Percentiles rank a stretch among this genome's conserved stretches.
Conservation (phyloP, 2,797 vertebrate genomes). For the Sebastes kiyomatsui region DNA sequence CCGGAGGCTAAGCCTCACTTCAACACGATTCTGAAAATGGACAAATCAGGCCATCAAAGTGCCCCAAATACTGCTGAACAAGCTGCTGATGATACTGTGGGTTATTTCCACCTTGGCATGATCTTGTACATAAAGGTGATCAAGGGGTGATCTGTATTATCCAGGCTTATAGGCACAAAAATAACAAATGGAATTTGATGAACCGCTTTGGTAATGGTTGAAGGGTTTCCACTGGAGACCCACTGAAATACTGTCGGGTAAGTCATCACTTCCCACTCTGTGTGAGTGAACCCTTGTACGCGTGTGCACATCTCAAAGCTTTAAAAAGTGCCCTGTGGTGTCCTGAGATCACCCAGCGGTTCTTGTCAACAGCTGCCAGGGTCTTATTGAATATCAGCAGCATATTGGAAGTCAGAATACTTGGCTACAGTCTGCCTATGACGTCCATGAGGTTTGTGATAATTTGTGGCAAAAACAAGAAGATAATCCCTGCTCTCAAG, state of each 20-base stretch:
- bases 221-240: not conserved
- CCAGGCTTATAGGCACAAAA: not conserved
- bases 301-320: not conserved
- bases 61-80: constrained; percentile 16
- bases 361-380: not conserved
- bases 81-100: constrained; percentile 16
- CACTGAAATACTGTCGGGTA: not conserved
- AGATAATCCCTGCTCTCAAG: constrained; percentile 50
- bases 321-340: not conserved
- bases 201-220: not conserved
- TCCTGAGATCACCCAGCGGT: constrained; percentile 2
- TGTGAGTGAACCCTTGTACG: not conserved
- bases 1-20: constrained; percentile 22
- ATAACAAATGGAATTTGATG: not conserved
- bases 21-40: constrained; percentile 18
- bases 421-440: constrained; percentile 37
- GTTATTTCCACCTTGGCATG: not conserved
- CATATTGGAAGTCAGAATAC: constrained; percentile 22
- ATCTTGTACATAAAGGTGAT: not conserved
- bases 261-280: not conserved
- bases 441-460: constrained; percentile 23
- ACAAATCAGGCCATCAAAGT: constrained; percentile 44
- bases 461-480: constrained; percentile 24
- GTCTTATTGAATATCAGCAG: constrained; percentile 35
- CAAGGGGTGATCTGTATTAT: not conserved